Base-by-base conservation (phyloP, 2,113 vertebrate species). In the Centropus unirufus region DNA sequence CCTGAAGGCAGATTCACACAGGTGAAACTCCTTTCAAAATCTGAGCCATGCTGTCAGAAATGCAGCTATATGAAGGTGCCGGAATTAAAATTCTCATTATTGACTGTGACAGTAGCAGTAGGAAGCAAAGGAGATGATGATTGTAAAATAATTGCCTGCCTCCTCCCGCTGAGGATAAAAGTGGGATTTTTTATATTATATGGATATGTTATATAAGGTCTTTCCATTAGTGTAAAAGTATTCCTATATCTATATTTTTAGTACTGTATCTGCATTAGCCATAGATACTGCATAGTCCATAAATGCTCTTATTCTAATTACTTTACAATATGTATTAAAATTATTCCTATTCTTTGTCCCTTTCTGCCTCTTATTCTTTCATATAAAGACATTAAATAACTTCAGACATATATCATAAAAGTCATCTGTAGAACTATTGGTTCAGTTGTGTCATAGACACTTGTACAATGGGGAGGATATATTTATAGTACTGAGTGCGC, bases 81-180 rank as follows among this genome's bases (percentile, higher is more conserved):
- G 90, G 87, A 54, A 69, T 5, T 74, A 44, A 87, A 74, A 75
- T 70, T 79, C 82, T 92, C 51, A 17, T 83, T 83, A 76, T 1
- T 36, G 39, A 74, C 39, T 1, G 1, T 22, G 40, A 59, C 70
- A 94, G 42, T 40, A 88, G 47, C 47, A 74, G 23, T 59, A 72
- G 72, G 55, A 91, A 93, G 72, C 40, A 77, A 92, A 91, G 52
- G 49, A 77, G 26, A 63, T 66, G 24, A 70, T 83, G 64, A 83
- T 9, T 69, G 46, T 88, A 42, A 77, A 87, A 93, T 83, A 95
- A 91, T 88, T 90, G 29, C 59, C 29, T 92, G 34, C 17, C 29
- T 76, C 27, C 46, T 59, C 42, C 63, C 83, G 59, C 70, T 86
- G 90, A 93, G 68, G 64, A 66, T 87, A 30, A 69, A 80, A 63